Base-by-base conservation (phyloP, 2,797 vertebrate genomes). In the Rhinichthys osculus region DNA sequence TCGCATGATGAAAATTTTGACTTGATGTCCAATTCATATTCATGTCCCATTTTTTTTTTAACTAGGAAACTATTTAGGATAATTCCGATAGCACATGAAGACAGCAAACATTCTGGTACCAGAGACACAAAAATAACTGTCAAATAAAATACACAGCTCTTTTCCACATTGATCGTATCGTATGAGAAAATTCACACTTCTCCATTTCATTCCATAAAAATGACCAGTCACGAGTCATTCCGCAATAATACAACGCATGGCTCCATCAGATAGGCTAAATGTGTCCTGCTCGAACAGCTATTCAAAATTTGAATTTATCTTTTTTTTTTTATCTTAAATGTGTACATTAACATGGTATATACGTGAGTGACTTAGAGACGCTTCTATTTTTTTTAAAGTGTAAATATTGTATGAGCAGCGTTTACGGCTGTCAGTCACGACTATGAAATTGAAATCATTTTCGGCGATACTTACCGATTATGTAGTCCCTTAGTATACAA, bases 141-240 rank as follows among this genome's bases (percentile, higher is more conserved):
- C 10, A 30, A 21, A 54, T 54, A 30, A 27, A 83, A 21, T 21
- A 54, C 30, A 59, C 11, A 44, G 64, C 14, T 54, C 77, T 21
- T 33, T 71, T 35, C 38, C n/a, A 62, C 21, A 35, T 71, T 79
- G 27, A 17, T 38, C 50, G 69, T 33, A 17, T 38, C 50, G 69
- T 33, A 54, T 69, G 74, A 85, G 42, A 50, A 70, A 44, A 74
- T 71, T 70, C 66, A 44, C 74, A 80, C 82, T 86, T 81, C 85
- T 79, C 35, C 30, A 72, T 83, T 89, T 87, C 52, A 66, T 47
- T 77, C 59, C 73, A 81, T 67, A 54, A 38, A 78, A 35, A 78
- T 19, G 23, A 57, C 35, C 52, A 47, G 83, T 83, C 88, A 87
- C 83, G 83, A 84, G 85, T 79, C 85, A 83, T 71, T 17, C 87